Evolutionary conservation across 2,888 invertebrate genomes (phyloP).

Genomic region (Leucophenga montana): DNA sequence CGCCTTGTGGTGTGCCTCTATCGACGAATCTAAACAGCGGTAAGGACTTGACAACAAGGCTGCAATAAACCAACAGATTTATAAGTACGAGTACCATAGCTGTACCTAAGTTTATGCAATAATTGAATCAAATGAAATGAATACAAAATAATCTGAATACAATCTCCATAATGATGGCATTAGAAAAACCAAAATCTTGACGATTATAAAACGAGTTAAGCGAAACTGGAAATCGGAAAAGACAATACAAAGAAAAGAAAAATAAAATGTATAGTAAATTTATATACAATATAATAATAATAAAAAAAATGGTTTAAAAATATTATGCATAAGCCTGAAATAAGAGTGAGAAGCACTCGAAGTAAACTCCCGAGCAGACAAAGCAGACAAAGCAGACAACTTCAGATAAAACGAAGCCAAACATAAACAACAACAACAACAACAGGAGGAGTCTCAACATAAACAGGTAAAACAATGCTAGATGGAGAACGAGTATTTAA

Average conservation of each 20-base stretch:
- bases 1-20: too few species aligned
- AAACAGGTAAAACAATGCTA: background rate
- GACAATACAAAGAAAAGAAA: background rate
- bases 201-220: background rate
- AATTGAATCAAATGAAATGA: background rate
- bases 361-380: background rate
- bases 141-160: background rate
- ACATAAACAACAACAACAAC: slow-evolving; percentile 17
- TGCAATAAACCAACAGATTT: too few species aligned
- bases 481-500: slow-evolving; percentile 2
- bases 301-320: too few species aligned
- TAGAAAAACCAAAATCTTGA: background rate
- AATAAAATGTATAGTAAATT: background rate
- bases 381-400: slow-evolving; percentile 4
- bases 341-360: slow-evolving; percentile 6
- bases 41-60: too few species aligned
- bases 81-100: too few species aligned
- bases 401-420: slow-evolving; percentile 1
- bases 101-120: too few species aligned
- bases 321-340: background rate
- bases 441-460: too few species aligned
- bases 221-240: background rate
- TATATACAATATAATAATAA: too few species aligned
- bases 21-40: too few species aligned
- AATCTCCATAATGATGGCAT: background rate